phyloP scores from a whole-genome alignment of 2,888 invertebrate genomes.

The Actias luna region DNA sequence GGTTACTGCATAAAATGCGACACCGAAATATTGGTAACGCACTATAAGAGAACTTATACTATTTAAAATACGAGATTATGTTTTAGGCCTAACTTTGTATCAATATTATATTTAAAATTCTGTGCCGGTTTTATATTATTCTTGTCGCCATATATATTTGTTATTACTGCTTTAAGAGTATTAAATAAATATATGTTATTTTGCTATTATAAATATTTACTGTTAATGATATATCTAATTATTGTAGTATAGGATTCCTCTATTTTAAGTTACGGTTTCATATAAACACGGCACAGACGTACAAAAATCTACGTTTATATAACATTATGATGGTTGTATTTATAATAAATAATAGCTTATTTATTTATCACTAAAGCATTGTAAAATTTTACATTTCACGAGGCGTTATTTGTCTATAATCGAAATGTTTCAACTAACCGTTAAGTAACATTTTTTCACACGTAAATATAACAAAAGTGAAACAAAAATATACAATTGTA shows the following conservation, averaged over 20 bases:
- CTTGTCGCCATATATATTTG: not conserved
- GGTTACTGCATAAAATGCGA: conserved; percentile 46
- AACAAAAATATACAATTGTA: conserved; percentile 75
- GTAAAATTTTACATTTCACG: conserved; percentile 4
- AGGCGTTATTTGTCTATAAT: conserved; percentile 3
- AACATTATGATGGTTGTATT: not conserved
- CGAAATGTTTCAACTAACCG: not conserved
- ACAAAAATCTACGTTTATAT: not conserved
- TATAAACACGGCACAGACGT: not conserved
- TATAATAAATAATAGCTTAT: not conserved
- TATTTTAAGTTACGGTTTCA: not conserved
- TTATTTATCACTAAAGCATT: not conserved
- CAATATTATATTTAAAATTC: not conserved
- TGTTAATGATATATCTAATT: not conserved
- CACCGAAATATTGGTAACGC: conserved; percentile 68
- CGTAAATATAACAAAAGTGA: conserved; percentile 44
- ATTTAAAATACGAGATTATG: conserved; percentile 58
- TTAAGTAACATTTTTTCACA: conserved; percentile 31
- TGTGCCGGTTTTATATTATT: not conserved
- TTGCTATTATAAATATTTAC: not conserved
- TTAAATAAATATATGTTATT: not conserved
- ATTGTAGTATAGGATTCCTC: too few relatives aligned
- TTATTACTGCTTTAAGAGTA: not conserved
- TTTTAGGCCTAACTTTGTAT: conserved; percentile 58
- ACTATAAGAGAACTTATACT: conserved; percentile 34